These are phyloP conservation scores for Chrysolina americana DNA, from an alignment of 2,888 invertebrate genomes.

Conservation along the genomic window DNA sequence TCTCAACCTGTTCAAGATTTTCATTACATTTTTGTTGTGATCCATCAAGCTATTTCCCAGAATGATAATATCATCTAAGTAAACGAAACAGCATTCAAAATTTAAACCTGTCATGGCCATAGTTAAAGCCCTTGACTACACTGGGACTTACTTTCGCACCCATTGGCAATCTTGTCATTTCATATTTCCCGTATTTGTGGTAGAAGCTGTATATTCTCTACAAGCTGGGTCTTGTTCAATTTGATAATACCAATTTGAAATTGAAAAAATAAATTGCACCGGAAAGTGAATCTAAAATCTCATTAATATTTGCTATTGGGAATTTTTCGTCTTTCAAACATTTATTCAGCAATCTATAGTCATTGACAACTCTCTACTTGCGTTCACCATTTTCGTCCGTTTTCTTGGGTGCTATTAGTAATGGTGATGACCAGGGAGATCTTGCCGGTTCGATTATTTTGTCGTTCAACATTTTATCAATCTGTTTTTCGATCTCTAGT, in stretches of 20 bases:
- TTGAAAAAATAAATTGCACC: constrained; percentile 55
- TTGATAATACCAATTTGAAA: constrained; percentile 56
- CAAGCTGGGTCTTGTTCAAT: constrained; percentile 49
- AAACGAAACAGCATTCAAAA: constrained; percentile 41
- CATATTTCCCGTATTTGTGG: constrained; percentile 54
- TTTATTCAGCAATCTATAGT: constrained; percentile 42
- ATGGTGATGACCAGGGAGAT: constrained; percentile 50
- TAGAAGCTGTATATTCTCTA: constrained; percentile 54
- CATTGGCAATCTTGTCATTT: constrained; percentile 54
- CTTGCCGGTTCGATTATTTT: constrained; percentile 50
- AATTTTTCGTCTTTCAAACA: constrained; percentile 29
- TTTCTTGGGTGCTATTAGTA: constrained; percentile 50
- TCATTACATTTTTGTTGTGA: constrained; percentile 33
- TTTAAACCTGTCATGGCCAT: too few species aligned
- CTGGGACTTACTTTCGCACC: constrained; percentile 54
- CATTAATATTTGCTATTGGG: constrained; percentile 40
- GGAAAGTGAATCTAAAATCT: constrained; percentile 56
- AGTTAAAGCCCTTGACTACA: constrained; percentile 50
- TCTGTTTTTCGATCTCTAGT: too few species aligned
- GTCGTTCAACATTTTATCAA: constrained; percentile 33
- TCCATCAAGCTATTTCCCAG: constrained; percentile 49
- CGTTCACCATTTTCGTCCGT: constrained; percentile 42
- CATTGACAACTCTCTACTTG: constrained; percentile 49
- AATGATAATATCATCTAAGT: constrained; percentile 49
- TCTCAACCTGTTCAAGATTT: constrained; percentile 39